A percentile compares a stretch with the other conserved stretches of the same genome.
phyloP scores from a whole-genome alignment of 2,797 vertebrate species.

The Perodicticus potto region DNA sequence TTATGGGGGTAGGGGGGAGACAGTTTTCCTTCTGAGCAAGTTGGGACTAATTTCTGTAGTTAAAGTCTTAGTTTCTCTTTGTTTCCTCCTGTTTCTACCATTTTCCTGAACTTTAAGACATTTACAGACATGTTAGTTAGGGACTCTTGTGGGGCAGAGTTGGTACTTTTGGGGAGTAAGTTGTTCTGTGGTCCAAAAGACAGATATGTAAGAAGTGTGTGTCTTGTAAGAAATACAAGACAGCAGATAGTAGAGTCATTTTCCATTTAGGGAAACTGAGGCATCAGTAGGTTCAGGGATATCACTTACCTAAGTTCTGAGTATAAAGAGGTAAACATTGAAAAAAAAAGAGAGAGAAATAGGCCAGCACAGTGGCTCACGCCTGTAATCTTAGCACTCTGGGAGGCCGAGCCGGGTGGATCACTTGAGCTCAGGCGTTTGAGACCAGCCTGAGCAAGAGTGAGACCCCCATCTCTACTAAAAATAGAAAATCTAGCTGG shows the following conservation, averaged over 20 bases:
- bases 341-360: neutral
- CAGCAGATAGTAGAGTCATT: neutral
- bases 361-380: no score
- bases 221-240: neutral
- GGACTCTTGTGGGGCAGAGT: neutral
- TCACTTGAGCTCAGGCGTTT: no score
- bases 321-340: neutral
- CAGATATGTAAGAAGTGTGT: neutral
- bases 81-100: neutral
- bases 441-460: no score
- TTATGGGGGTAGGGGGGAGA: slow-evolving; percentile 68
- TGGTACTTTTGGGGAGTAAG: neutral
- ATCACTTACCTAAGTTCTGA: neutral
- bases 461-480: no score
- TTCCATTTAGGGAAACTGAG: neutral
- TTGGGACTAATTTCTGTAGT: slow-evolving; percentile 80
- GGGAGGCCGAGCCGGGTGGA: no score
- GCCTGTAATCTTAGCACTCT: no score
- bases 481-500: no score
- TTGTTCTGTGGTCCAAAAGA: neutral
- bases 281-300: neutral
- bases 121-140: neutral
- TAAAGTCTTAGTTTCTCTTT: slow-evolving; percentile 65
- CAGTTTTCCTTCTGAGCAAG: slow-evolving; percentile 87
- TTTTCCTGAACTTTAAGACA: slow-evolving; percentile 34